Evolutionary conservation across 1,140 invertebrate genomes (phyloP).

Genomic region (Cardiocondyla obscurior): DNA sequence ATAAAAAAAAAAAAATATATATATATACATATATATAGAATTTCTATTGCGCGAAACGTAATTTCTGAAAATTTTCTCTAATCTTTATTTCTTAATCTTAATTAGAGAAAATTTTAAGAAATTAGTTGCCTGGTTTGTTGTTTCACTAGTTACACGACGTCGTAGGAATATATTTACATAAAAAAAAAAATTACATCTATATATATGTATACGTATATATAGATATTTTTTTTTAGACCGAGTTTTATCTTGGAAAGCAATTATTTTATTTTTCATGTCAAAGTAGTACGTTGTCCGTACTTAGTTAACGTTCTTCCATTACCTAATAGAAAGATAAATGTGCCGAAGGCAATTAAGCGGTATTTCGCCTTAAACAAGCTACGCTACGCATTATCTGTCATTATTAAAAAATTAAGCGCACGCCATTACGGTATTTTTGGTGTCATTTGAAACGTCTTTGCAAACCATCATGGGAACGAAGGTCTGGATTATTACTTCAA

Average conservation of each 20-base stretch:
- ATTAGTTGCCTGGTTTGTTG: too few species aligned
- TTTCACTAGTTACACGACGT: too few species aligned
- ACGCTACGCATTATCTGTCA: neutral
- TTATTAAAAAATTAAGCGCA: slow-evolving; percentile 19
- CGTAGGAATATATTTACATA: too few species aligned
- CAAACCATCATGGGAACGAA: slow-evolving; percentile 32
- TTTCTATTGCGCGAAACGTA: neutral
- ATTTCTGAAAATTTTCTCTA: neutral
- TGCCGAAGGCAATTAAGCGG: neutral
- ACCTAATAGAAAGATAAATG: neutral
- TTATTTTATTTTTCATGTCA: neutral
- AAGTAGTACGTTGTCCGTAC: neutral
- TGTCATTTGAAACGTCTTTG: slow-evolving; percentile 21
- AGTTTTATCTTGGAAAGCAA: neutral
- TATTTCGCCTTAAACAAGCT: neutral
- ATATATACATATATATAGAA: neutral
- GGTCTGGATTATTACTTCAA: slow-evolving; percentile 38
- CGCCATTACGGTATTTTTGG: slow-evolving; percentile 25
- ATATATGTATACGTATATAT: too few species aligned
- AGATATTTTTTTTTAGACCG: neutral
- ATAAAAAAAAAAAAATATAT: neutral
- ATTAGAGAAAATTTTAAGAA: neutral
- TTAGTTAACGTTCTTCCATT: neutral
- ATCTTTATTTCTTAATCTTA: neutral
- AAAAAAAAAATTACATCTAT: too few species aligned